Evolutionary conservation across 2,888 invertebrate genomes (phyloP).

Genomic region (Coelinius sp.): DNA sequence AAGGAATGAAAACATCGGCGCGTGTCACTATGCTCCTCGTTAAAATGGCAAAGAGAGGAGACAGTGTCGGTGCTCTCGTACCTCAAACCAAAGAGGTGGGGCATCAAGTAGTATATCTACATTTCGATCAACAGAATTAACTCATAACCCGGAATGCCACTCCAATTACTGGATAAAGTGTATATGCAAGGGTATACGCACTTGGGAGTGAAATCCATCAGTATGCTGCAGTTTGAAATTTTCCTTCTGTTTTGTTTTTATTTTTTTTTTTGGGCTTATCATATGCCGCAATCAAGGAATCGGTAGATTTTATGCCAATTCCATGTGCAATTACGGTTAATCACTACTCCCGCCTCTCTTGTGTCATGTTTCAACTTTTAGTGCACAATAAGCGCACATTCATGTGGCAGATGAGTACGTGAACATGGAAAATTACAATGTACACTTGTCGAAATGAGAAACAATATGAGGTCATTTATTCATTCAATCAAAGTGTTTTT

Average conservation of each 20-base stretch:
- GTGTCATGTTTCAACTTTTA: constrained; percentile 41
- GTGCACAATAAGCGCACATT: constrained; percentile 42
- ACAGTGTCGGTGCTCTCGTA: constrained; percentile 24
- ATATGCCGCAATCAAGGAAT: constrained; percentile 28
- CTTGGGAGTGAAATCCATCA: constrained; percentile 38
- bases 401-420: constrained; percentile 1
- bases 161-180: constrained; percentile 60
- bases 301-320: constrained; percentile 47
- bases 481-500: too few relatives aligned
- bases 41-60: constrained; percentile 19
- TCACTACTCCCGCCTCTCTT: constrained; percentile 43
- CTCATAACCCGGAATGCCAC: constrained; percentile 67
- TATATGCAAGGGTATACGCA: not conserved
- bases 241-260: not conserved
- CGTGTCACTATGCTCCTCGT: constrained; percentile 12
- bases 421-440: not conserved
- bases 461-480: too few relatives aligned
- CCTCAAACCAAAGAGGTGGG: constrained; percentile 28
- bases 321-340: constrained; percentile 48
- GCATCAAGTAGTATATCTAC: constrained; percentile 12
- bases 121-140: constrained; percentile 59
- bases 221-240: constrained; percentile 23
- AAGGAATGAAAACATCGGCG: not conserved
- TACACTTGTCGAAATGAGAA: too few relatives aligned
- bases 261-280: constrained; percentile 18